Evolutionary conservation across 1,140 invertebrate genomes (phyloP).

Genomic region (Pentalonia nigronervosa): DNA sequence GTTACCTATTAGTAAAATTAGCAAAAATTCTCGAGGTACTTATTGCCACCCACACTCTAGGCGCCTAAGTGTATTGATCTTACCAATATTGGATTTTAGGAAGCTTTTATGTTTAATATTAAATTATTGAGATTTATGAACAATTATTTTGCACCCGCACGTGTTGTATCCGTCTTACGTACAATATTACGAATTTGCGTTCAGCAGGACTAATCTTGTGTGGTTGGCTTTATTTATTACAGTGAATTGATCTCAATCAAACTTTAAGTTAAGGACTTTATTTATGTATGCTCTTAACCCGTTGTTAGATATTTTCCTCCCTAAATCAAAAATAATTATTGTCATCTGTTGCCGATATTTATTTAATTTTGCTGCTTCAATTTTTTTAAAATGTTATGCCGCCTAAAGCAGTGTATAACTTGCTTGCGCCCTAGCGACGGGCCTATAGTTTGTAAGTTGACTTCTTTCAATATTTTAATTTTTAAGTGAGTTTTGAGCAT

Average conservation of each 20-base stretch:
- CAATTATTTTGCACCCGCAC: not conserved
- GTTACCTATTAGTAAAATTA: accelerated
- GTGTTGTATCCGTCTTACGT: not conserved
- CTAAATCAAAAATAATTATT: too few species aligned
- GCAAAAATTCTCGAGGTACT: not conserved
- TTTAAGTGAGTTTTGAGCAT: not conserved
- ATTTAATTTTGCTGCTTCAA: too few species aligned
- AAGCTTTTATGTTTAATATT: not conserved
- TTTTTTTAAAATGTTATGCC: too few species aligned
- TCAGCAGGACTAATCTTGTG: not conserved
- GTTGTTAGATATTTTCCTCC: too few species aligned
- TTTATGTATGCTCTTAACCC: not conserved
- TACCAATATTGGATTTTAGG: not conserved
- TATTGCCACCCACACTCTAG: too few species aligned
- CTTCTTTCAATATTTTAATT: not conserved
- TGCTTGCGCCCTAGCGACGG: too few species aligned
- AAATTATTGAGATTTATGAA: not conserved
- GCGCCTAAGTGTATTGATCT: not conserved
- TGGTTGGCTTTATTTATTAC: not conserved
- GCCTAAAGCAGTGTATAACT: too few species aligned
- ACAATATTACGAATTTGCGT: not conserved
- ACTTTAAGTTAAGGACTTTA: not conserved
- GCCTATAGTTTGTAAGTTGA: not conserved
- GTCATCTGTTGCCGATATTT: too few species aligned
- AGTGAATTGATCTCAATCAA: not conserved